phyloP scores from a whole-genome alignment of 2,797 vertebrate species.

The Malurus leucopterus region DNA sequence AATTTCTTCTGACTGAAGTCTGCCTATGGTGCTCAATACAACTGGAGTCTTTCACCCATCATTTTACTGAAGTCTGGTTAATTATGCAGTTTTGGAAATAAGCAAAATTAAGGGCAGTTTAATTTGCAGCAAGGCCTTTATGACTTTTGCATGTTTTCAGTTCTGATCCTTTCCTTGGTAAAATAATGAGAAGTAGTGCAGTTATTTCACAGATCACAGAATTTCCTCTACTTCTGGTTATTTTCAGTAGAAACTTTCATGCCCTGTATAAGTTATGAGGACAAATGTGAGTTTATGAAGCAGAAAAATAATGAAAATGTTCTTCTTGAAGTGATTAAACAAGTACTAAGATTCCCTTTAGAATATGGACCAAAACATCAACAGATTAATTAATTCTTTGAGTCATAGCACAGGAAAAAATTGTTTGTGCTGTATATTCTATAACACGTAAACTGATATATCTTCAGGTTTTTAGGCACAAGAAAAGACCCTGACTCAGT shows the following conservation, averaged over 20 bases:
- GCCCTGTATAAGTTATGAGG: rapidly evolving
- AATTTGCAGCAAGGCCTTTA: neutral
- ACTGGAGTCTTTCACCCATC: neutral
- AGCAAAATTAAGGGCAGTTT: neutral
- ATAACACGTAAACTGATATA: neutral
- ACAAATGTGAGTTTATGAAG: neutral
- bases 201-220: neutral
- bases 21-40: neutral
- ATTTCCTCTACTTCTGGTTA: neutral
- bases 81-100: neutral
- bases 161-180: neutral
- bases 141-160: neutral
- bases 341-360: neutral
- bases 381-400: neutral
- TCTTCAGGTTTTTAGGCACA: neutral
- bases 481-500: neutral
- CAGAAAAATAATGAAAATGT: neutral
- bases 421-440: neutral
- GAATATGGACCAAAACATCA: neutral
- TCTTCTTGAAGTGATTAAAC: neutral
- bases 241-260: neutral
- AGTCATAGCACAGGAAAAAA: neutral
- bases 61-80: neutral
- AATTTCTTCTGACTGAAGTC: neutral
- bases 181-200: neutral